Evolutionary conservation across 1,140 invertebrate genomes (phyloP).

Genomic region (Drosophila yakuba): DNA sequence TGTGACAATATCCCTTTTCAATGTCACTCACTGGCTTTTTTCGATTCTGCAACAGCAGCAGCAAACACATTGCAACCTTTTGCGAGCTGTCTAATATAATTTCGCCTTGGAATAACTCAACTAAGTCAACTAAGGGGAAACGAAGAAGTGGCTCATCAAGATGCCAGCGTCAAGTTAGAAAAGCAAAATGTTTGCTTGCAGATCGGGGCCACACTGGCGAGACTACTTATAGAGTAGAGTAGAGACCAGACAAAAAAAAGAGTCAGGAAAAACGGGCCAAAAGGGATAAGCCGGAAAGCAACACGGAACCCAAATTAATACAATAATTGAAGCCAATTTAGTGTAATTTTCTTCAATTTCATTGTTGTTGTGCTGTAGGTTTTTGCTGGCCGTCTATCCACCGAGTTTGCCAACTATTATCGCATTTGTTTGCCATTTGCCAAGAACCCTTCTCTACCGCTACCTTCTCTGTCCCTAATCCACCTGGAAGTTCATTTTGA

Average conservation of each 20-base stretch:
- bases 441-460: slow-evolving; percentile 36
- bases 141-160: slow-evolving; percentile 68
- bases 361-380: slow-evolving; percentile 52
- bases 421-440: slow-evolving; percentile 79
- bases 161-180: slow-evolving; percentile 75
- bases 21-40: no score
- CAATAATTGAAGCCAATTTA: slow-evolving; percentile 84
- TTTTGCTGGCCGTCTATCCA: slow-evolving; percentile 70
- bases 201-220: slow-evolving; percentile 42
- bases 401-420: slow-evolving; percentile 78
- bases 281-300: slow-evolving; percentile 84
- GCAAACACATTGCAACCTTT: slow-evolving; percentile 17
- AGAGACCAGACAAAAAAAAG: slow-evolving; percentile 7
- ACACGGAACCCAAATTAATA: slow-evolving; percentile 84
- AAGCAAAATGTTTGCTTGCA: slow-evolving; percentile 69
- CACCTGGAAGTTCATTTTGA: slow-evolving; percentile 55
- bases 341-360: slow-evolving; percentile 80
- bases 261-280: slow-evolving; percentile 41
- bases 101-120: slow-evolving; percentile 74
- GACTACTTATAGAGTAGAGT: slow-evolving; percentile 12
- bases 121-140: slow-evolving; percentile 36
- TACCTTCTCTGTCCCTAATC: slow-evolving; percentile 37
- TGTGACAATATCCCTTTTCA: neutral
- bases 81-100: slow-evolving; percentile 70
- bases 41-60: slow-evolving; percentile 9